Conservation (phyloP, 2,888 invertebrate genomes). For the Macropis europaea region DNA sequence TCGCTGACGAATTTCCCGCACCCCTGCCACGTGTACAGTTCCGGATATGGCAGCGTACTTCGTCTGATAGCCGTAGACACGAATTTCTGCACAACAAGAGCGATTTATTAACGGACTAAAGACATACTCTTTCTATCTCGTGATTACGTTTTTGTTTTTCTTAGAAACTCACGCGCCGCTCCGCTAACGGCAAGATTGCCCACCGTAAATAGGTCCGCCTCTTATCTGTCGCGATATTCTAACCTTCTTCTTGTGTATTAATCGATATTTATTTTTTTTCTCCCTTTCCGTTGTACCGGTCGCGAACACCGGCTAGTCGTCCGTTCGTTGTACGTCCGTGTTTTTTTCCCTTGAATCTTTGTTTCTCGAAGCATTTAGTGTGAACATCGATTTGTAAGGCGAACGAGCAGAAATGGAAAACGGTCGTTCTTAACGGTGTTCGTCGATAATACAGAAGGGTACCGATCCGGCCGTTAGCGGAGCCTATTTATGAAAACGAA, state of each 20-base stretch:
- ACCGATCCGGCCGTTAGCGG: conserved; percentile 33
- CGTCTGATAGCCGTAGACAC: conserved; percentile 92
- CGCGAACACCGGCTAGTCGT: no score
- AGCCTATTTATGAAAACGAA: conserved; percentile 54
- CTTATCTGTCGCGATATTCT: no score
- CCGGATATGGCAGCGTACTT: conserved; percentile 87
- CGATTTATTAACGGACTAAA: conserved; percentile 23
- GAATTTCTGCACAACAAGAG: conserved; percentile 86
- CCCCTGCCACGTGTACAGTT: conserved; percentile 87
- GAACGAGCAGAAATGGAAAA: not conserved
- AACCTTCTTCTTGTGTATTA: no score
- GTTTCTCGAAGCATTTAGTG: conserved; percentile 4
- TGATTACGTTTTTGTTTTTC: conserved; percentile 20
- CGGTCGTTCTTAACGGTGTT: conserved; percentile 13
- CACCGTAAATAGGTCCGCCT: not conserved
- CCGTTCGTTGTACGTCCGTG: not conserved
- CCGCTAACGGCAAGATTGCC: conserved; percentile 29
- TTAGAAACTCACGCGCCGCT: conserved; percentile 12
- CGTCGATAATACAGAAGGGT: not conserved
- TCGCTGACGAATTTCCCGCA: conserved; percentile 89
- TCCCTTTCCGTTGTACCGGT: not conserved
- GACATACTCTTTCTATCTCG: conserved; percentile 33
- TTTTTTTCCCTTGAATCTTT: no score
- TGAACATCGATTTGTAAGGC: no score
- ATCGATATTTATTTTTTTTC: conserved; percentile 13